phyloP scores from a whole-genome alignment of 1,140 invertebrate genomes.

The Matsumurasca onukii region DNA sequence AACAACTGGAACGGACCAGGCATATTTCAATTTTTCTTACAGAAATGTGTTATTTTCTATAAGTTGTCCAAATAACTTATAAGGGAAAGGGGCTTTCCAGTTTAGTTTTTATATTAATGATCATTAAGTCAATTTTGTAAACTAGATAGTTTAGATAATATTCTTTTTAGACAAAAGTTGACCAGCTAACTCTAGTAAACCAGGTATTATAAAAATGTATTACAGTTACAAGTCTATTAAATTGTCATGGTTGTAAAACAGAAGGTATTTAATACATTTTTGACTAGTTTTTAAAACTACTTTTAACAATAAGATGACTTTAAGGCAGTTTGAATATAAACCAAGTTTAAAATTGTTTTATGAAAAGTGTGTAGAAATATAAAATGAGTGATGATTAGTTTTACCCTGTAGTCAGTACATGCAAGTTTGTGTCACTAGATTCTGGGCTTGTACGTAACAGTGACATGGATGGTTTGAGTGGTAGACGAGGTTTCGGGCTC shows the following conservation, averaged over 20 bases:
- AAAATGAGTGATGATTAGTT: background rate
- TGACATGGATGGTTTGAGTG: conserved; percentile 32
- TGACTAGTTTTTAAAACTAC: background rate
- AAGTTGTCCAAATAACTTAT: too few species aligned
- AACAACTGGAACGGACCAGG: too few species aligned
- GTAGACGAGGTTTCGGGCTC: conserved; percentile 14
- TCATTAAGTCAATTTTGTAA: background rate
- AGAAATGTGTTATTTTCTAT: too few species aligned
- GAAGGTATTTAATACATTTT: background rate
- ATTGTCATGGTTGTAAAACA: background rate
- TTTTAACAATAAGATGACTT: background rate
- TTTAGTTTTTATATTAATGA: background rate
- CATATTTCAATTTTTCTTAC: too few species aligned
- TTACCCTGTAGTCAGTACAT: background rate
- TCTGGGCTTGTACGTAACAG: conserved; percentile 38
- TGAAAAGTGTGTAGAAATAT: background rate
- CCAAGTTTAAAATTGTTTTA: background rate
- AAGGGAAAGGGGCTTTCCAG: too few species aligned
- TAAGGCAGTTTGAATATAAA: background rate
- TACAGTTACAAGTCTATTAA: background rate
- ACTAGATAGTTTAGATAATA: background rate
- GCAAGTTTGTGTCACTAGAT: conserved; percentile 31
- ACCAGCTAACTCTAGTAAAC: background rate
- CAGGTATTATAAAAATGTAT: background rate
- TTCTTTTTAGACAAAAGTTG: background rate